Percentiles rank a stretch among this genome's conserved stretches.
Evolutionary conservation across 2,888 invertebrate species (phyloP).

Genomic region (Machimus atricapillus): DNA sequence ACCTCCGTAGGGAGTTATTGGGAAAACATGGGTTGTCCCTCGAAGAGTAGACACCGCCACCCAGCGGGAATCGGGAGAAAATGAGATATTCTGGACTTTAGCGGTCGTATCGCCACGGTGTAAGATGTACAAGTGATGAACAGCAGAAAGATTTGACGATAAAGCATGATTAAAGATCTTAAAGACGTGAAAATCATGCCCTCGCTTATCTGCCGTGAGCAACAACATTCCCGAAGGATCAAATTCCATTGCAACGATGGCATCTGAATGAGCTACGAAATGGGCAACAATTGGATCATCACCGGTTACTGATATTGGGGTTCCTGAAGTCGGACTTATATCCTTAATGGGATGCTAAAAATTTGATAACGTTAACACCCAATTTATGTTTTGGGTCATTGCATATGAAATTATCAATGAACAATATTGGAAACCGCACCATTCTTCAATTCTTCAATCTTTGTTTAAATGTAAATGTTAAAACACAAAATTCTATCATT

Average conservation of each 20-base stretch:
- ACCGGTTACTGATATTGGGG: constrained; percentile 59
- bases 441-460: neutral
- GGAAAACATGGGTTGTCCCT: constrained; percentile 98
- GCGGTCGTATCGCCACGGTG: constrained; percentile 96
- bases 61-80: constrained; percentile 95
- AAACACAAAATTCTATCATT: no score
- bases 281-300: constrained; percentile 84
- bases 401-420: neutral
- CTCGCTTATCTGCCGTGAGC: constrained; percentile 89
- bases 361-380: neutral
- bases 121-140: constrained; percentile 93
- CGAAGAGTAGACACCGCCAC: constrained; percentile 93
- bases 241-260: constrained; percentile 88
- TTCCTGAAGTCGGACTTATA: constrained; percentile 58
- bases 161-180: constrained; percentile 92
- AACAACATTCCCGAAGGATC: constrained; percentile 90
- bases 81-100: constrained; percentile 90
- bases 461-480: no score
- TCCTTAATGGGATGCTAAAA: constrained; percentile 58
- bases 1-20: constrained; percentile 96
- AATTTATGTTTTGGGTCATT: neutral
- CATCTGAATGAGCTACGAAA: constrained; percentile 86
- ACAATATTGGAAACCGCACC: neutral
- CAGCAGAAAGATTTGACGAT: constrained; percentile 83
- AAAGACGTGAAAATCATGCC: constrained; percentile 96